Conservation (phyloP, 1,140 invertebrate species). For the Lordiphosa clarofinis region DNA sequence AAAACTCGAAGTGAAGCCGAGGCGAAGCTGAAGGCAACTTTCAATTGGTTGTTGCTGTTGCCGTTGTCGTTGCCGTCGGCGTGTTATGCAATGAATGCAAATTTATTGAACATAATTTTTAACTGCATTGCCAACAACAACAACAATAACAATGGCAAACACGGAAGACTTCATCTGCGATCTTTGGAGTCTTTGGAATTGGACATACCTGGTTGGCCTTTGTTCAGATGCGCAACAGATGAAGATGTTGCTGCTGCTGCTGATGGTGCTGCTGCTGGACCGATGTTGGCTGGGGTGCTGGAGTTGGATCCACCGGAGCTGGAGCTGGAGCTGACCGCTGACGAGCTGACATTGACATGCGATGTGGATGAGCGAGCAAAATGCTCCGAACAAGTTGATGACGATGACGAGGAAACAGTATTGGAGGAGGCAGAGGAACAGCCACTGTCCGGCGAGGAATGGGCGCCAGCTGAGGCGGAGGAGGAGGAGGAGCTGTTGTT, state of each 20-base stretch:
- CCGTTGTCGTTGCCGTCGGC: slow-evolving; percentile 18
- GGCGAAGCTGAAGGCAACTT: slow-evolving; percentile 27
- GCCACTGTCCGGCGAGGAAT: slow-evolving; percentile 56
- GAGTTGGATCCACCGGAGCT: slow-evolving; percentile 16
- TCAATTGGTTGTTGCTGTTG: slow-evolving; percentile 34
- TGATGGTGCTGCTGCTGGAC: slow-evolving; percentile 20
- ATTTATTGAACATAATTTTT: slow-evolving; percentile 56
- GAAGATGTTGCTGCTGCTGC: slow-evolving; percentile 51
- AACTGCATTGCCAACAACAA: slow-evolving; percentile 1
- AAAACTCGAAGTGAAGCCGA: no score
- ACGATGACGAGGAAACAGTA: slow-evolving; percentile 58
- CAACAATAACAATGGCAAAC: slow-evolving; percentile 28
- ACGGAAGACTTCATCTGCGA: slow-evolving; percentile 27
- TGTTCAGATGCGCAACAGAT: slow-evolving; percentile 65
- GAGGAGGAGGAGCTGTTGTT: slow-evolving; percentile 41
- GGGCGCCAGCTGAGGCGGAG: slow-evolving; percentile 47
- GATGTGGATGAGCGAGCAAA: slow-evolving; percentile 38
- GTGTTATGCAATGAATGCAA: slow-evolving; percentile 54
- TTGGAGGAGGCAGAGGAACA: slow-evolving; percentile 42
- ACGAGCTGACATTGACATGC: slow-evolving; percentile 54
- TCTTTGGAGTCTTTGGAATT: slow-evolving; percentile 8
- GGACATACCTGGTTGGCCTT: slow-evolving; percentile 53
- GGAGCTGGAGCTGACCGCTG: slow-evolving; percentile 44
- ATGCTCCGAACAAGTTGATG: slow-evolving; percentile 60
- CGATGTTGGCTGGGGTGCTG: slow-evolving; percentile 15